Percentiles rank a stretch among this genome's conserved stretches.
These are phyloP conservation scores for Cephus spinipes DNA, from an alignment of 2,888 invertebrate species.

Conservation along the genomic window DNA sequence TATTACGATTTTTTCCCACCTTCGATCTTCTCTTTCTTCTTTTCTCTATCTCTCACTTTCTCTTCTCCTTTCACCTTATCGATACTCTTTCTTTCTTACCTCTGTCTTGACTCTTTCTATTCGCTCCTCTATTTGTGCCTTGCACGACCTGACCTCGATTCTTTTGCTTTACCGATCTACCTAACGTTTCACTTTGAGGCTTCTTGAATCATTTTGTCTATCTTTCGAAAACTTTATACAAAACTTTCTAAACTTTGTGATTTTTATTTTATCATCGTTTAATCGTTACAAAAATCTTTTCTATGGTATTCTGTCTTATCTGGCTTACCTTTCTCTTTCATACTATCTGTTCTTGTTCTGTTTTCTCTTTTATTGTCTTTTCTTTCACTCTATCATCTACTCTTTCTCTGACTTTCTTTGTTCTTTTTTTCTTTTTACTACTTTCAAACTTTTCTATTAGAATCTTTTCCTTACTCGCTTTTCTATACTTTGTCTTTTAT, in stretches of 20 bases:
- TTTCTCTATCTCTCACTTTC: background rate
- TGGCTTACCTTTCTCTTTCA: background rate
- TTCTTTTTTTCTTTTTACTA: constrained; percentile 5
- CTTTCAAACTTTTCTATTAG: background rate
- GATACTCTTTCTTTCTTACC: background rate
- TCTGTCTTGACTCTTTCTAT: constrained; percentile 3
- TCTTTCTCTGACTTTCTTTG: constrained; percentile 7
- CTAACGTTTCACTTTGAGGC: background rate
- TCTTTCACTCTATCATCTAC: constrained; percentile 13
- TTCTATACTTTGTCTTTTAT: background rate
- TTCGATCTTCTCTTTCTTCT: constrained; percentile 7
- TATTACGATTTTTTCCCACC: constrained; percentile 6
- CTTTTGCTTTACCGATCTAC: background rate
- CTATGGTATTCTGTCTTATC: background rate
- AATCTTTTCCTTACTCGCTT: background rate
- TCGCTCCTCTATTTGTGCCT: background rate
- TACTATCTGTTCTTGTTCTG: background rate
- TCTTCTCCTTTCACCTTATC: background rate
- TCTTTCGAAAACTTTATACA: background rate
- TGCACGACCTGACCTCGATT: background rate
- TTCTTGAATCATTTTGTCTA: background rate
- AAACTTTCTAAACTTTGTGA: background rate
- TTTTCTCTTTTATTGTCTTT: background rate
- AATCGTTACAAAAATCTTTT: background rate
- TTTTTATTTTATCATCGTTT: background rate